Evolutionary conservation across 2,797 vertebrate species (phyloP).

Genomic region (Tamandua tetradactyla): DNA sequence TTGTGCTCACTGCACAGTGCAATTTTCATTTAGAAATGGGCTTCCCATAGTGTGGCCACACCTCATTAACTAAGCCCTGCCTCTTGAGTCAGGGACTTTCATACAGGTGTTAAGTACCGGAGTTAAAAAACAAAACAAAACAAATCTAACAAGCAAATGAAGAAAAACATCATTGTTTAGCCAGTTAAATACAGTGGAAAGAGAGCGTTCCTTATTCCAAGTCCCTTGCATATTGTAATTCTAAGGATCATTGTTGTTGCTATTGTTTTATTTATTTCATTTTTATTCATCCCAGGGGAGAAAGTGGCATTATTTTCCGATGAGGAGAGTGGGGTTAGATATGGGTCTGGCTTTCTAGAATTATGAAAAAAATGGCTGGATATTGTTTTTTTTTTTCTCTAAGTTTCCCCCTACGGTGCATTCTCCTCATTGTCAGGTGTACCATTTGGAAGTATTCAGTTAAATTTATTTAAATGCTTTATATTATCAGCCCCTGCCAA

Average conservation of each 20-base stretch:
- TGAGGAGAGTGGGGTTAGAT: background rate
- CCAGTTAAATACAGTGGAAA: background rate
- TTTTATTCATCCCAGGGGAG: background rate
- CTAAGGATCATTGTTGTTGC: background rate
- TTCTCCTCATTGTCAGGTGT: slow-evolving; percentile 12
- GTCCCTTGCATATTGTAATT: background rate
- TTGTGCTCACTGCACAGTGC: slow-evolving; percentile 46
- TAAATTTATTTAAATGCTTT: slow-evolving; percentile 68
- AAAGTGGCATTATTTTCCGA: background rate
- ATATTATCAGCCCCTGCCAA: slow-evolving; percentile 60
- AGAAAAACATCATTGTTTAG: slow-evolving; percentile 14
- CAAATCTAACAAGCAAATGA: background rate
- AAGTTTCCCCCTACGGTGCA: background rate
- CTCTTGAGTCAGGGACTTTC: slow-evolving; percentile 57
- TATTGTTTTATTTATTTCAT: background rate
- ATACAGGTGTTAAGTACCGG: slow-evolving; percentile 54
- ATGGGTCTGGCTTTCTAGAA: background rate
- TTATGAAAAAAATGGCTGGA: background rate
- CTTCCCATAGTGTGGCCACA: slow-evolving; percentile 72
- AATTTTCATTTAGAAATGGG: slow-evolving; percentile 74
- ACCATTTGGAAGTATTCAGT: slow-evolving; percentile 59
- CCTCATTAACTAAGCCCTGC: slow-evolving; percentile 63
- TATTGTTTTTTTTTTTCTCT: slow-evolving; percentile 4
- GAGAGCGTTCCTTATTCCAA: background rate
- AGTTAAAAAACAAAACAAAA: background rate